Percentiles rank a stretch among this genome's conserved stretches.
Conservation (phyloP, 30 jellyfish, hydroid and myxozoan species). For the Pseudorhiza aurosa region DNA sequence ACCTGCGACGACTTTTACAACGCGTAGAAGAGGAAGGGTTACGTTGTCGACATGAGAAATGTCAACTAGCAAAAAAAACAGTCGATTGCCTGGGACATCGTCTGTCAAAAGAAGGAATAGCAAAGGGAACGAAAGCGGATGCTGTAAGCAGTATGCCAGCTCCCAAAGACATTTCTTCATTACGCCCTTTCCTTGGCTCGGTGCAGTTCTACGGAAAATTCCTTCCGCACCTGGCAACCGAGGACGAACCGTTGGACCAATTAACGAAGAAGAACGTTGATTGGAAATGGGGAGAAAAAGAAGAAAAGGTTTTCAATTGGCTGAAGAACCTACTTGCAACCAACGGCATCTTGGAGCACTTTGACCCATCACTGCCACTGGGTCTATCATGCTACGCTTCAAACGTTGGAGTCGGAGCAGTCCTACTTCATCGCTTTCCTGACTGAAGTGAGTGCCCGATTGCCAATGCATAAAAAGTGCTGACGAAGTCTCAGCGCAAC, state of each 20-base stretch:
- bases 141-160: slow-evolving; percentile 46
- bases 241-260: slow-evolving; percentile 44
- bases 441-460: slow-evolving; percentile 73
- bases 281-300: slow-evolving; percentile 39
- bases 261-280: slow-evolving; percentile 12
- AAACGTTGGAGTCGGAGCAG: slow-evolving; percentile 87
- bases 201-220: slow-evolving; percentile 50
- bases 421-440: slow-evolving; percentile 51
- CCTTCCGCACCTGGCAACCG: slow-evolving; percentile 22
- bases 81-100: slow-evolving; percentile 52
- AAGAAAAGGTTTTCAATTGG: slow-evolving; percentile 27
- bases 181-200: slow-evolving; percentile 56
- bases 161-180: slow-evolving; percentile 45
- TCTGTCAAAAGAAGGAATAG: slow-evolving; percentile 43
- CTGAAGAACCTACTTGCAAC: slow-evolving; percentile 7
- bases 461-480: slow-evolving; percentile 57
- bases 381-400: slow-evolving; percentile 70
- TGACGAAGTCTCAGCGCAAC: slow-evolving; percentile 48
- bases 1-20: slow-evolving; percentile 16
- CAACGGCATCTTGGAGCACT: slow-evolving; percentile 61
- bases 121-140: slow-evolving; percentile 24
- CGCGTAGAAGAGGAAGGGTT: slow-evolving; percentile 3
- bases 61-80: slow-evolving; percentile 19
- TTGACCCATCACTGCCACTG: slow-evolving; percentile 48
- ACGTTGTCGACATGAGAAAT: slow-evolving; percentile 4